A percentile compares a stretch with the other conserved stretches of the same genome.
Conservation (phyloP, 1,140 invertebrate species). For the Gonatopus flavifemur region DNA sequence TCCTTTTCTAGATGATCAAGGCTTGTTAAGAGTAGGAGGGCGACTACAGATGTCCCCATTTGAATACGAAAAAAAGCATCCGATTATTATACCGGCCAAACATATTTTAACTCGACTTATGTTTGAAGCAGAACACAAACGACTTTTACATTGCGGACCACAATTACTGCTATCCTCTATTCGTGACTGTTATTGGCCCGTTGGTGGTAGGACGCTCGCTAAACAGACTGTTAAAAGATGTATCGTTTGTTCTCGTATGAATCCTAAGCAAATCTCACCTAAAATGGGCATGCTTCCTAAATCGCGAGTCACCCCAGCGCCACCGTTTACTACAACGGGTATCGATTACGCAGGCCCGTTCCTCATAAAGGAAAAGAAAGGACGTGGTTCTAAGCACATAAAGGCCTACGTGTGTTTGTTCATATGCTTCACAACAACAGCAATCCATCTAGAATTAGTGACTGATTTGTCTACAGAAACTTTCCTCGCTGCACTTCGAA, state of each 20-base stretch:
- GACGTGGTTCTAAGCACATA: conserved; percentile 8
- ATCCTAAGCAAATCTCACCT: conserved; percentile 13
- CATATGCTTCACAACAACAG: conserved; percentile 39
- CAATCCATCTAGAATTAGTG: conserved; percentile 47
- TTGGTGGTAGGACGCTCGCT: conserved; percentile 8
- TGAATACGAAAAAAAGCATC: conserved; percentile 6
- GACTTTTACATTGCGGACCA: conserved; percentile 8
- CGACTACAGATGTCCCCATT: conserved; percentile 10
- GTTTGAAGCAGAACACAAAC: conserved; percentile 1
- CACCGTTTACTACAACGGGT: conserved; percentile 35
- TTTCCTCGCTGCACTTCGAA: conserved; percentile 30
- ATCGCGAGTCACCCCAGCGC: conserved; percentile 24
- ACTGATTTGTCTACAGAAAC: conserved; percentile 30
- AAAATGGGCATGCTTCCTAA: conserved; percentile 38
- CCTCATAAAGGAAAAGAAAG: conserved; percentile 22
- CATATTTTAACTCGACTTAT: conserved; percentile 3
- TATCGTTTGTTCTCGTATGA: conserved; percentile 13
- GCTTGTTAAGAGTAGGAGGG: conserved; percentile 32
- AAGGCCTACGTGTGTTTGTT: conserved; percentile 46
- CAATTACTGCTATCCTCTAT: conserved; percentile 7
- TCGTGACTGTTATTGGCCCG: conserved; percentile 16
- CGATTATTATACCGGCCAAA: conserved; percentile 15
- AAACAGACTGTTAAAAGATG: conserved; percentile 11
- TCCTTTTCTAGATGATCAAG: conserved; percentile 29
- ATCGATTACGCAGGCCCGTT: conserved; percentile 42